Percentiles rank a stretch among this genome's conserved stretches.
phyloP scores from a whole-genome alignment of 92 coral and sea anemone species.

The Umimayanthus chanpuru region DNA sequence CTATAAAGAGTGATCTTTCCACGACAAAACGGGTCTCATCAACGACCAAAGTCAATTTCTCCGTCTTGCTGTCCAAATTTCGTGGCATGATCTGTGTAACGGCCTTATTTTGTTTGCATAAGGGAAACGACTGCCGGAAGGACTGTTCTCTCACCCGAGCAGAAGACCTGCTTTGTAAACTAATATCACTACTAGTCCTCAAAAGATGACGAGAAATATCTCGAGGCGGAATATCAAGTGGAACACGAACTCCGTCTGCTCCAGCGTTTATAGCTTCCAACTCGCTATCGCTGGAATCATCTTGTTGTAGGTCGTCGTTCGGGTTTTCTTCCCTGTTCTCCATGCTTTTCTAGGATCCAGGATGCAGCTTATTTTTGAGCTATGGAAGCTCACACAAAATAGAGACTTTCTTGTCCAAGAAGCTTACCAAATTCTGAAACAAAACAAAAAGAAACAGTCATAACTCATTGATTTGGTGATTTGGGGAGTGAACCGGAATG shows the following conservation, averaged over 20 bases:
- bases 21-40: conserved; percentile 96
- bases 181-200: conserved; percentile 66
- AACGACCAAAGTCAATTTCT: conserved; percentile 88
- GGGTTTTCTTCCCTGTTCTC: conserved; percentile 43
- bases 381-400: conserved; percentile 26
- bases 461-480: conserved; percentile 16
- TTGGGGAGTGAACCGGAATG: conserved; percentile 21
- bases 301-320: conserved; percentile 38
- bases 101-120: conserved; percentile 57
- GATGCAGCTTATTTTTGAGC: conserved; percentile 38
- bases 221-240: conserved; percentile 86
- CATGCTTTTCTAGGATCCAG: conserved; percentile 39
- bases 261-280: conserved; percentile 68
- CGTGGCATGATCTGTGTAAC: conserved; percentile 63
- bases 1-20: conserved; percentile 85
- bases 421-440: not conserved
- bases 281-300: conserved; percentile 89
- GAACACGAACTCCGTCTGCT: conserved; percentile 59
- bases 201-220: conserved; percentile 74
- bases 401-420: not conserved
- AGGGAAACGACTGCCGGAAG: conserved; percentile 51
- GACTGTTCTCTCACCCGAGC: conserved; percentile 57
- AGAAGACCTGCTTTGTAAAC: conserved; percentile 57
- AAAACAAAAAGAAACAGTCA: not conserved
- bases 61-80: conserved; percentile 55